These are phyloP conservation scores for Platichthys flesus DNA, from an alignment of 2,113 vertebrate species.

Conservation along the genomic window DNA sequence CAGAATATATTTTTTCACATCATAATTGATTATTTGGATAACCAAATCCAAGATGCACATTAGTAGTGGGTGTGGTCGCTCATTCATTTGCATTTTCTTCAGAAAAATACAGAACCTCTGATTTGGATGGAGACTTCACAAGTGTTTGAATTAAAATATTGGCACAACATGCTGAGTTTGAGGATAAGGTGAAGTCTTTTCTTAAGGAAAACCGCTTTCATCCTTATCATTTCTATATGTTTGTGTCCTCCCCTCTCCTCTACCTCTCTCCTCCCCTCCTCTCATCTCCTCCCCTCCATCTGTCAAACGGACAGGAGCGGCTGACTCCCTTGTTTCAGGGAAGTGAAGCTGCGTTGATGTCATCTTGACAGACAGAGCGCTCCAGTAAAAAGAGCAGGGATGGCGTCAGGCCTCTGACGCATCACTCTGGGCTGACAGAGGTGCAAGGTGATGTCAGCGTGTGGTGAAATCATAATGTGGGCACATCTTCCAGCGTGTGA, in stretches of 20 bases:
- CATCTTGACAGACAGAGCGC: slow-evolving; percentile 45
- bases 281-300: neutral
- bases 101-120: too few species aligned
- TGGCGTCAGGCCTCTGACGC: slow-evolving; percentile 47
- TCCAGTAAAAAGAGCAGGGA: slow-evolving; percentile 39
- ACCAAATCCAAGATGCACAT: too few species aligned
- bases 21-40: neutral
- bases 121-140: too few species aligned
- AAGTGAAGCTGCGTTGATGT: slow-evolving; percentile 49
- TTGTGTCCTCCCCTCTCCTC: neutral
- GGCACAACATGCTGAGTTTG: too few species aligned
- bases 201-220: too few species aligned
- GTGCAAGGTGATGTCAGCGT: slow-evolving; percentile 57
- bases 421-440: slow-evolving; percentile 54
- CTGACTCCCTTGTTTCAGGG: slow-evolving; percentile 62
- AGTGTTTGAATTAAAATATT: too few species aligned
- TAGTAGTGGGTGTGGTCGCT: too few species aligned
- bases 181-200: too few species aligned
- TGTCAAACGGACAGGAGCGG: slow-evolving; percentile 24
- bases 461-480: slow-evolving; percentile 51
- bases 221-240: neutral
- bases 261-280: too few species aligned
- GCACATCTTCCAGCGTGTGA: slow-evolving; percentile 42
- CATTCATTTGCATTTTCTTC: too few species aligned
- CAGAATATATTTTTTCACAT: neutral